Percentiles rank a stretch among this genome's conserved stretches.
Conservation (phyloP, 2,888 invertebrate species). For the Heliconius charithonia region DNA sequence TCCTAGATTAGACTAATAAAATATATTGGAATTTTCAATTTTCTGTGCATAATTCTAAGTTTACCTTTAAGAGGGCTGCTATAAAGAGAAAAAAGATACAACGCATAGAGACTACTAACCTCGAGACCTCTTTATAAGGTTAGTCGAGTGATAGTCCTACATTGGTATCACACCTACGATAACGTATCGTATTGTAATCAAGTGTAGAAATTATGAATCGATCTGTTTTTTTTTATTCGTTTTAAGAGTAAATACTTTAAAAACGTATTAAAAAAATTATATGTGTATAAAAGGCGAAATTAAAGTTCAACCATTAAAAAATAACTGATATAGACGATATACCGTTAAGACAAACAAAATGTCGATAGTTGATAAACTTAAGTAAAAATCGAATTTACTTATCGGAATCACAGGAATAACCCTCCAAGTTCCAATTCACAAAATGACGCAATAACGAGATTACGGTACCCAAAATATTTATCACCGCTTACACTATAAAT, state of each 20-base stretch:
- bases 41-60: slow-evolving; percentile 29
- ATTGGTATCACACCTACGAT: slow-evolving; percentile 10
- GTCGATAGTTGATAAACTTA: neutral
- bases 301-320: neutral
- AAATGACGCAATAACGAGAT: slow-evolving; percentile 67
- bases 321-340: neutral
- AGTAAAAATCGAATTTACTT: neutral
- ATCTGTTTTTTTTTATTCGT: too few relatives aligned
- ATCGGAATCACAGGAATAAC: slow-evolving; percentile 8
- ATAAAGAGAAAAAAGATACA: slow-evolving; percentile 39
- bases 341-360: neutral
- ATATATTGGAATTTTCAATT: slow-evolving; percentile 29
- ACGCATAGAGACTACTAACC: slow-evolving; percentile 34
- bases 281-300: neutral
- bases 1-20: slow-evolving; percentile 11
- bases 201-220: neutral
- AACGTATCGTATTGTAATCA: neutral
- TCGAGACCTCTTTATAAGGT: slow-evolving; percentile 43
- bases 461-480: slow-evolving; percentile 73
- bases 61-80: slow-evolving; percentile 23
- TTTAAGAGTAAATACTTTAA: neutral
- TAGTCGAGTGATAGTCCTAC: slow-evolving; percentile 35
- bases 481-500: slow-evolving; percentile 62
- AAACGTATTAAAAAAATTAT: neutral
- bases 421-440: slow-evolving; percentile 33